Evolutionary conservation across 2,797 vertebrate species (phyloP), one percentile per base, ranked within the genome.

Genomic region (Cynodonichthys magdalenae): DNA sequence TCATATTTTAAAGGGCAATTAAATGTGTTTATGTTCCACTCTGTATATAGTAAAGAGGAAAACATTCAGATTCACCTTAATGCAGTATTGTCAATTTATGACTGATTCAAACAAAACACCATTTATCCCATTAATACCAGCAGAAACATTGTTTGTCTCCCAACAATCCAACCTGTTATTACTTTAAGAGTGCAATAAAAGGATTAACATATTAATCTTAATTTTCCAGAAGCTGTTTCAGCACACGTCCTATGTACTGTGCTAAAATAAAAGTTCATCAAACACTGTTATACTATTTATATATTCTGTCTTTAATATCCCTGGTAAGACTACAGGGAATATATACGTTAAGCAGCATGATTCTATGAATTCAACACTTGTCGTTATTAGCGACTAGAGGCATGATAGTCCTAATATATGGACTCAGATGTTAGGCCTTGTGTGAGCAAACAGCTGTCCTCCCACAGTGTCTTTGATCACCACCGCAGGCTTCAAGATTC

Each of bases 1-100:
- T 44, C 53, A 84, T 75, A 77, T 75, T 86, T 80, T 68, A 81
- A 42, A 57, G 20, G 51, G 45, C 39, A 80, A 75, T 73, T 81
- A 71, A 63, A 53, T 73, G 57, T 48, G 24, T 41, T 69, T 71
- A 59, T 72, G 56, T 78, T 73, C 49, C 27, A 41, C 59, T 67
- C 49, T 75, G 20, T 73, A 59, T 73, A 71, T 27, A 66, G 53
- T 56, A 52, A 45, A n/a, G 18, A 51, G 4, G 49, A 60, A 69
- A 66, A 66, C 63, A 53, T 39, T 41, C 0, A 0, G 34, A 54
- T 28, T 6, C 27, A 60, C 44, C 60, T 62, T 69, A 52, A 39
- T 39, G 36, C 10, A 3, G 11, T 39, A 39, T 39, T 39, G 36
- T 12, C 10, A 39, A 39, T 39, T 39, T 39, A 39, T 39, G 36